Percentiles rank a stretch among this genome's conserved stretches.
phyloP scores from a whole-genome alignment of 2,888 invertebrate genomes.

The Lithophane leautieri region DNA sequence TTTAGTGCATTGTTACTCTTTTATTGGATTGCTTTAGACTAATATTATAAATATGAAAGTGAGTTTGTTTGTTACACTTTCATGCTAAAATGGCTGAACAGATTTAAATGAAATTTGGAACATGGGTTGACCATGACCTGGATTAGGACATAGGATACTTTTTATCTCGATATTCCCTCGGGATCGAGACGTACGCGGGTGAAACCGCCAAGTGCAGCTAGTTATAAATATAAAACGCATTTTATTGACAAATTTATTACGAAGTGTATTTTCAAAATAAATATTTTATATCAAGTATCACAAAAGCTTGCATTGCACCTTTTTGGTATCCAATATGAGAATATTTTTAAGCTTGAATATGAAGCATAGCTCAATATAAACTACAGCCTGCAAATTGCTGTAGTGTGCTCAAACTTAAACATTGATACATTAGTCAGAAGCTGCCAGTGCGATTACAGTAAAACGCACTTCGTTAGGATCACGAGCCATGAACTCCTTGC shows the following conservation, averaged over 20 bases:
- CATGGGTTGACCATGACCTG: too few species aligned
- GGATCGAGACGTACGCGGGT: too few species aligned
- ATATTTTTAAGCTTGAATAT: too few species aligned
- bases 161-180: too few species aligned
- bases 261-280: conserved; percentile 68
- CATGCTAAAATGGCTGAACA: too few species aligned
- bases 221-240: neutral
- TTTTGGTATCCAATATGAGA: conserved; percentile 70
- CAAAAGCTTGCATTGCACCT: conserved; percentile 82
- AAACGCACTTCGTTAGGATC: conserved; percentile 97
- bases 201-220: too few species aligned
- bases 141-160: too few species aligned
- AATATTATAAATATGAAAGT: too few species aligned
- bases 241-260: conserved; percentile 47
- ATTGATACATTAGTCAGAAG: conserved; percentile 83
- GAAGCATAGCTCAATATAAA: too few species aligned
- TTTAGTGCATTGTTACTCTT: neutral
- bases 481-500: conserved; percentile 95
- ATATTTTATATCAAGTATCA: conserved; percentile 79
- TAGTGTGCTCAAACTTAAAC: conserved; percentile 23
- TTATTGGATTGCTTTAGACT: neutral
- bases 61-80: too few species aligned
- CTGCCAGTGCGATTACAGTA: conserved; percentile 95
- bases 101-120: too few species aligned
- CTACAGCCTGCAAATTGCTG: too few species aligned